A percentile compares a stretch with the other conserved stretches of the same genome.
Conservation (phyloP, 2,888 invertebrate species). For the Drosophila testacea region DNA sequence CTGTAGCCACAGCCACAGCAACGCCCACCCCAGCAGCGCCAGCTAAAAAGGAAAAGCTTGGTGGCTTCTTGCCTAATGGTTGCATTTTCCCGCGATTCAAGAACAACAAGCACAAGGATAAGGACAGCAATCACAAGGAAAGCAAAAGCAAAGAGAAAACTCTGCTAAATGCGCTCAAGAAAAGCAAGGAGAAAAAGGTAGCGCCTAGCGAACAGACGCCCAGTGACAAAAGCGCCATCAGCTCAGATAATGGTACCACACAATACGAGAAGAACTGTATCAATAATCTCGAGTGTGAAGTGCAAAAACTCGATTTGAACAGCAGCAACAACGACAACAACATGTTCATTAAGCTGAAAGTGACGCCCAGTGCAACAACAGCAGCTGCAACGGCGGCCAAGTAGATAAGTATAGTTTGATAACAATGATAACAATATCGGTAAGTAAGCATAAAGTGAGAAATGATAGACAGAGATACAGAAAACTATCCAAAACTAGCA, state of each 20-base stretch:
- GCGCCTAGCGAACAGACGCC: conserved; percentile 71
- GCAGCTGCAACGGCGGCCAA: conserved; percentile 73
- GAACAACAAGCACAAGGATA: conserved; percentile 84
- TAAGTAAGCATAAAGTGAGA: conserved; percentile 40
- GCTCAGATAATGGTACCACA: conserved; percentile 62
- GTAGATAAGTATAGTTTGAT: conserved; percentile 33
- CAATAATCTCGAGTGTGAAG: conserved; percentile 83
- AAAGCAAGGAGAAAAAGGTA: conserved; percentile 83
- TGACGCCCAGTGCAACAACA: conserved; percentile 77
- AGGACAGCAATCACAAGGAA: conserved; percentile 80
- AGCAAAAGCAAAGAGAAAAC: conserved; percentile 83
- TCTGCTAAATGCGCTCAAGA: conserved; percentile 83
- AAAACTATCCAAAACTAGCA: conserved; percentile 62
- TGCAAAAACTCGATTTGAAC: conserved; percentile 84
- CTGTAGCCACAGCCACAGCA: conserved; percentile 26
- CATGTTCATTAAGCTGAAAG: conserved; percentile 83
- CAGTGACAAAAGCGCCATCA: conserved; percentile 37
- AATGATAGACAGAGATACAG: conserved; percentile 28
- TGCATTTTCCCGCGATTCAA: conserved; percentile 85
- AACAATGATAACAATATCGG: conserved; percentile 7
- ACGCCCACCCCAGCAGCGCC: conserved; percentile 61
- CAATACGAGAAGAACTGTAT: conserved; percentile 84
- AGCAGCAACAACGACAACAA: conserved; percentile 79
- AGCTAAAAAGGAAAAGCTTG: conserved; percentile 84
- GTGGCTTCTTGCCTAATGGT: conserved; percentile 84